Conservation (phyloP, 2,888 invertebrate species). For the Phyllotreta cruciferae region DNA sequence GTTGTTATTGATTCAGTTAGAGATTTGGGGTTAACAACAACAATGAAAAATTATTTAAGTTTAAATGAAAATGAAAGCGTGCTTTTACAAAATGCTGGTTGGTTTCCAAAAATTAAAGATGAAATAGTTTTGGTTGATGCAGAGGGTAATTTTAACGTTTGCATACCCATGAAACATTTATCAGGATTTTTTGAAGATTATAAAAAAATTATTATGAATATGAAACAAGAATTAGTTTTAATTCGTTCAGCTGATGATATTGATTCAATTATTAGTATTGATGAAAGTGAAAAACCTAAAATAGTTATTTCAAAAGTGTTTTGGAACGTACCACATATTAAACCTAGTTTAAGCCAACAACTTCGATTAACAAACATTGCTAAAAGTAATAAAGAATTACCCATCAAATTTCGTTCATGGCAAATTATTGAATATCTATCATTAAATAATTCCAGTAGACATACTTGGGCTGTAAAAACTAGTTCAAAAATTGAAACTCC, state of each 20-base stretch:
- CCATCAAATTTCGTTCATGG: conserved; percentile 31
- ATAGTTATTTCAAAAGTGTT: conserved; percentile 29
- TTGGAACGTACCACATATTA: conserved; percentile 36
- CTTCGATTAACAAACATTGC: conserved; percentile 26
- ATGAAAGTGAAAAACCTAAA: conserved; percentile 29
- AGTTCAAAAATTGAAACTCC: conserved; percentile 27
- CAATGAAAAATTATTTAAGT: too few relatives aligned
- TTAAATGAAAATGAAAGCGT: too few relatives aligned
- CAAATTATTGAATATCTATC: conserved; percentile 34
- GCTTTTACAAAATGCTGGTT: too few relatives aligned
- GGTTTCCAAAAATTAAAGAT: too few relatives aligned
- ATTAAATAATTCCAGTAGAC: conserved; percentile 26
- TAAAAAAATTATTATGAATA: too few relatives aligned
- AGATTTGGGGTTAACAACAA: too few relatives aligned
- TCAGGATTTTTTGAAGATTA: conserved; percentile 33
- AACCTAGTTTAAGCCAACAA: conserved; percentile 22
- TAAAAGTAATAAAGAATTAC: conserved; percentile 23
- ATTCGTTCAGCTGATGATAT: conserved; percentile 32
- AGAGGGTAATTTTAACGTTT: not conserved
- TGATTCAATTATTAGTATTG: conserved; percentile 26
- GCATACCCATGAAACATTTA: conserved; percentile 28
- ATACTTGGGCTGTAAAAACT: conserved; percentile 35
- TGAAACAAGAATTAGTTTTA: too few relatives aligned
- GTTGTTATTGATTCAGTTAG: too few relatives aligned
- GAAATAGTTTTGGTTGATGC: not conserved